These are phyloP conservation scores for Lordiphosa mommai DNA, from an alignment of 1,140 invertebrate genomes.

Conservation along the genomic window DNA sequence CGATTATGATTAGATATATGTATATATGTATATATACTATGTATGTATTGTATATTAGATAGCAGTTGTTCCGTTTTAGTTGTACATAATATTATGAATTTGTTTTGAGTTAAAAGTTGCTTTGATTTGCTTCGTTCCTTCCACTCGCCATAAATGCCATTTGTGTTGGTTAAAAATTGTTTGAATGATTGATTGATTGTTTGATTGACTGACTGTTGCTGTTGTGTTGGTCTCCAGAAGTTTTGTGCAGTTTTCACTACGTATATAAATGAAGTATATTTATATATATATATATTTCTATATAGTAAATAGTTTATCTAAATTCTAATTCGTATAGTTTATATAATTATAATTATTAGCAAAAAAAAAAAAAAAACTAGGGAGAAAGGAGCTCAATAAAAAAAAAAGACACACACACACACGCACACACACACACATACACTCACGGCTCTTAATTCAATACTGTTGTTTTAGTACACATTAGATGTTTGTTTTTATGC, in stretches of 20 bases:
- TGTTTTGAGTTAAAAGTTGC: conserved; percentile 15
- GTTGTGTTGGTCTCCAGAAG: conserved; percentile 33
- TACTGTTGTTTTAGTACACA: conserved; percentile 76
- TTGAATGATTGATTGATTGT: conserved; percentile 16
- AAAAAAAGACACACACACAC: conserved; percentile 23
- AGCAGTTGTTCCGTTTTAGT: conserved; percentile 44
- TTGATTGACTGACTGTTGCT: conserved; percentile 26
- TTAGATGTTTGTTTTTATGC: conserved; percentile 69
- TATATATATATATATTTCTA: conserved; percentile 6
- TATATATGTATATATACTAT: conserved; percentile 13
- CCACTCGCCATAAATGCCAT: conserved; percentile 31
- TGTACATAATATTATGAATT: conserved; percentile 52
- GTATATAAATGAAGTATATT: background rate
- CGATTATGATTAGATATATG: conserved; percentile 9
- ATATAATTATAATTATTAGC: conserved; percentile 66
- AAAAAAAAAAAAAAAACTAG: conserved; percentile 29
- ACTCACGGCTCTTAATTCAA: conserved; percentile 59
- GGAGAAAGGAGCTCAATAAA: conserved; percentile 11
- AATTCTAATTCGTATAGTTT: too few relatives aligned
- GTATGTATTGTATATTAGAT: conserved; percentile 19
- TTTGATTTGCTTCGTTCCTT: conserved; percentile 21
- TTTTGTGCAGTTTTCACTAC: background rate
- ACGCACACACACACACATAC: too few relatives aligned
- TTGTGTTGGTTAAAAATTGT: conserved; percentile 6
- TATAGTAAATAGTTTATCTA: conserved; percentile 4